Evolutionary conservation across 2,888 invertebrate genomes (phyloP), one percentile per base, ranked within the genome.

Genomic region (Micoletzkya japonica): DNA sequence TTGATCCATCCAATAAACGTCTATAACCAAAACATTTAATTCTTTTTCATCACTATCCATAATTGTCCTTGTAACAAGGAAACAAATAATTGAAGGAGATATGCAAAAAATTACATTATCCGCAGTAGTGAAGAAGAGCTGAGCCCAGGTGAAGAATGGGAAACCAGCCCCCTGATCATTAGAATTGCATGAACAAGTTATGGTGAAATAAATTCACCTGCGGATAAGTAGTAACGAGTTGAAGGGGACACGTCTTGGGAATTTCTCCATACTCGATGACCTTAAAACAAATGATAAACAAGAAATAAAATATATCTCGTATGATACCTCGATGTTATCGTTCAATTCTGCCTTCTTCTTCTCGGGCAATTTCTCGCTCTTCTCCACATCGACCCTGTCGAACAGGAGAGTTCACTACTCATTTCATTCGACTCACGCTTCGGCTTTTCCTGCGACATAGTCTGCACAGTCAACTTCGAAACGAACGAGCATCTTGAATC

Each of bases 111-210:
- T 28, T 14, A 78, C 78, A 44, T 81, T 75, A 58, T 77, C 80
- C 24, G 79, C 81, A 52, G 77, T 77, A 26, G 79, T 79, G 77
- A 85, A 85, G 74, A 85, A 85, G 54, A 85, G 72, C 67, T 85
- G 85, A 28, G 82, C 85, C 82, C 85, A 85, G 14, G 85, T 85
- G 80, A 85, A 85, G 76, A 81, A 83, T 24, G 83, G 85, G 73
- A 81, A 81, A n/a, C 82, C 83, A 26, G 80, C 82, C 17, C 82
- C 84, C 72, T 85, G 81, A 32, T 17, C 7, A 50, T n/a, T 7
- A 54, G n/a, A 17, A 54, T 17, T n/a, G n/a, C n/a, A n/a, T n/a
- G 56, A 54, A 54, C 7, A 24, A 54, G 7, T 7, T 20, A 6
- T 32, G 64, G 32, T 1, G 26, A 64, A n/a, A 30, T 26, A 4